These are phyloP conservation scores for Zelleria hepariella DNA, from an alignment of 2,888 invertebrate species.

Conservation along the genomic window DNA sequence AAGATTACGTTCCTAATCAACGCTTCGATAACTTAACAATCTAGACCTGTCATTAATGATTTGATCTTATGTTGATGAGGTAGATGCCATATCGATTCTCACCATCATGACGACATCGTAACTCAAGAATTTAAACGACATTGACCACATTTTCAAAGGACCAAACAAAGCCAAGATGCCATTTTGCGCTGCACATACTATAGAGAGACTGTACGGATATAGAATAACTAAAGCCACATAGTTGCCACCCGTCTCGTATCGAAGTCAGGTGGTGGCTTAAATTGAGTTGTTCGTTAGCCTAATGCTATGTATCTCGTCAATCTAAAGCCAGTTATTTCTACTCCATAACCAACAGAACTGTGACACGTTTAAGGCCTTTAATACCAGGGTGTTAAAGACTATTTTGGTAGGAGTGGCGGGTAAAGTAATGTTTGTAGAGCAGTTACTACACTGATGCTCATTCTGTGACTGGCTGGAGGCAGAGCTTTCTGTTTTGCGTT, in stretches of 20 bases:
- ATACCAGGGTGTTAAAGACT: background rate
- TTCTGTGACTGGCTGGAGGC: background rate
- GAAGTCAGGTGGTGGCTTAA: slow-evolving; percentile 36
- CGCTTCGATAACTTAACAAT: too few species aligned
- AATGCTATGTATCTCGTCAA: slow-evolving; percentile 54
- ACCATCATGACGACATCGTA: too few species aligned
- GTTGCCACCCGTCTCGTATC: background rate
- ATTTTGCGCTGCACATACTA: background rate
- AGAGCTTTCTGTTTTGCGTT: background rate
- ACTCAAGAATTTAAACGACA: too few species aligned
- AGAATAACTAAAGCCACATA: background rate
- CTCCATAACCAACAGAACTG: slow-evolving; percentile 16
- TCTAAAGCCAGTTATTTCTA: slow-evolving; percentile 44
- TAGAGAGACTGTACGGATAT: background rate
- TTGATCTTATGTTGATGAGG: too few species aligned
- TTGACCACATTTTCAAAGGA: background rate
- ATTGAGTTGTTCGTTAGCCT: slow-evolving; percentile 60
- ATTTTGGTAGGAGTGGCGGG: background rate
- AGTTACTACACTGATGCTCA: background rate
- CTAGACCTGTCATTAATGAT: too few species aligned
- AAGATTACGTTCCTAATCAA: too few species aligned
- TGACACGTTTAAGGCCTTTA: background rate
- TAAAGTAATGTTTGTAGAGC: background rate
- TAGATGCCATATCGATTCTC: too few species aligned
- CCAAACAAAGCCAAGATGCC: background rate